phyloP scores from a whole-genome alignment of 2,888 invertebrate genomes.

The Iphiclides podalirius region DNA sequence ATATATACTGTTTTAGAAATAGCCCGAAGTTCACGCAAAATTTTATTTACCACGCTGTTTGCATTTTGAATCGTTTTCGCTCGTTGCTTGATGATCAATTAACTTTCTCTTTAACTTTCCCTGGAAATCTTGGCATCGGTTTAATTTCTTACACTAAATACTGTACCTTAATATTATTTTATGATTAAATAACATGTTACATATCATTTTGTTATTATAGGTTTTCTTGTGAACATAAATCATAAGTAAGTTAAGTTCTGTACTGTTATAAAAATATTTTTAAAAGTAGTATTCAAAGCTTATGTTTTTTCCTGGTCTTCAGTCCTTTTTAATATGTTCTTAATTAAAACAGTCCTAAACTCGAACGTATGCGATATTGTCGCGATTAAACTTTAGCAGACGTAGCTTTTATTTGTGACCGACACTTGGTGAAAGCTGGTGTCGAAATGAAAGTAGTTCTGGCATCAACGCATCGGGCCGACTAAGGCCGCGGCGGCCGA shows the following conservation, averaged over 20 bases:
- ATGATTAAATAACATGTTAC: too few relatives aligned
- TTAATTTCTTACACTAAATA: not conserved
- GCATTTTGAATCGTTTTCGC: slow-evolving; percentile 11
- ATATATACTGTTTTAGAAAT: not conserved
- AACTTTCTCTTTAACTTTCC: slow-evolving; percentile 20
- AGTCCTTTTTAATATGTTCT: too few relatives aligned
- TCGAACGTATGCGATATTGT: too few relatives aligned
- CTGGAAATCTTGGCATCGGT: not conserved
- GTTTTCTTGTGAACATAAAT: too few relatives aligned
- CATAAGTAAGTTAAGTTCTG: too few relatives aligned
- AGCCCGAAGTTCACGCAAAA: not conserved
- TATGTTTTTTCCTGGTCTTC: not conserved
- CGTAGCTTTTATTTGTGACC: slow-evolving; percentile 67
- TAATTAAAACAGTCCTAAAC: too few relatives aligned
- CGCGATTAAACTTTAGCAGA: slow-evolving; percentile 59
- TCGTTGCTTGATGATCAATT: slow-evolving; percentile 14
- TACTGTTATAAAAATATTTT: too few relatives aligned
- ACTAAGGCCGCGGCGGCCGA: too few relatives aligned
- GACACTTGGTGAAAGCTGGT: slow-evolving; percentile 70
- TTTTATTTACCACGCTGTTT: slow-evolving; percentile 6
- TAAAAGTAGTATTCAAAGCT: too few relatives aligned
- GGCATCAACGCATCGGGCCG: slow-evolving; percentile 57
- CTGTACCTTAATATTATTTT: too few relatives aligned
- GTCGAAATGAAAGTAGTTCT: slow-evolving; percentile 77
- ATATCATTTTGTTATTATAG: too few relatives aligned